Conservation (phyloP, 2,113 vertebrate species). For the Panthera uncia region DNA sequence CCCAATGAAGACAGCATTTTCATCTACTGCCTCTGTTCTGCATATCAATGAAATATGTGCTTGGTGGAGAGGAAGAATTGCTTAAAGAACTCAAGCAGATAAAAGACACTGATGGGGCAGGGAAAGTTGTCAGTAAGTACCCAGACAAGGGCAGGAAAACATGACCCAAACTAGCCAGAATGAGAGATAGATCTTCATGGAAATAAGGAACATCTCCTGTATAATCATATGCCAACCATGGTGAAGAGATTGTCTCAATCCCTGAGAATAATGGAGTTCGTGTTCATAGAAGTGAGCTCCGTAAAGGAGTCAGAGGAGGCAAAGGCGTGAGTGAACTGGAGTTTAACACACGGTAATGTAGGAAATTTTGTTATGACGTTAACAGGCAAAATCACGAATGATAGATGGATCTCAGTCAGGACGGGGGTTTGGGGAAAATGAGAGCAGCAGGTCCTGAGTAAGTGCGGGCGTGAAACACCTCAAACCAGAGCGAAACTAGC, state of each 20-base stretch:
- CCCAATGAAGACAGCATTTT: not conserved
- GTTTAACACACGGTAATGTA: not conserved
- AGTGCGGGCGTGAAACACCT: not conserved
- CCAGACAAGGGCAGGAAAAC: not conserved
- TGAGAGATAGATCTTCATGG: not conserved
- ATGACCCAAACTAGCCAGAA: not conserved
- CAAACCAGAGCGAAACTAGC: not conserved
- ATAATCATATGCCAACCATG: not conserved
- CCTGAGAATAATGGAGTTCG: not conserved
- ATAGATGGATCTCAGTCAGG: not conserved
- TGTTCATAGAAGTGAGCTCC: not conserved
- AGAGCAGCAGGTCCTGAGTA: not conserved
- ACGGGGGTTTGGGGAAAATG: not conserved
- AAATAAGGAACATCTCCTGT: not conserved
- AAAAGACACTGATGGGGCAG: not conserved
- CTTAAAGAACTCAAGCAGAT: not conserved
- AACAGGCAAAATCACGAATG: not conserved
- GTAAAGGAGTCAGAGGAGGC: not conserved
- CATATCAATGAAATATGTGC: not conserved
- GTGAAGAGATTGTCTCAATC: not conserved
- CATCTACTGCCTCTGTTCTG: not conserved
- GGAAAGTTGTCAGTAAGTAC: not conserved
- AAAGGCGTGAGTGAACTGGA: not conserved
- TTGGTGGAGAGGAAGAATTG: too few species aligned
- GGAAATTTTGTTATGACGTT: not conserved